phyloP scores from a whole-genome alignment of 2,797 vertebrate genomes.

The Momotus momota region DNA sequence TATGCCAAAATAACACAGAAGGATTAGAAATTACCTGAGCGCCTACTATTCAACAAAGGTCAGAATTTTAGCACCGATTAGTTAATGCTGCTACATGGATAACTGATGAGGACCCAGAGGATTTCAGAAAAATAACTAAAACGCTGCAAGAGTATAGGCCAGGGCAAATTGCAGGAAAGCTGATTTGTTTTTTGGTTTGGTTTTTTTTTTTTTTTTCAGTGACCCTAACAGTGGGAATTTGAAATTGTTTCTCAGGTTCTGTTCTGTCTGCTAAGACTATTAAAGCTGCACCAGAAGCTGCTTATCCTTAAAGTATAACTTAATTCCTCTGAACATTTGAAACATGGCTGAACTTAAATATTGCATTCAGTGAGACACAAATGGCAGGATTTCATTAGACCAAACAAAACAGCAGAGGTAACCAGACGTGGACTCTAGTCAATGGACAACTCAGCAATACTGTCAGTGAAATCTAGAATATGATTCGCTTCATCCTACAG shows the following conservation, averaged over 20 bases:
- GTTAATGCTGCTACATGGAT: neutral
- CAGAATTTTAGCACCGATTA: conserved; percentile 25
- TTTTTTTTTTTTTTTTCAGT: neutral
- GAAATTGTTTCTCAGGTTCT: neutral
- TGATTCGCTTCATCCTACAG: neutral
- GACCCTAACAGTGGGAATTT: neutral
- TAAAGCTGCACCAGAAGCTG: neutral
- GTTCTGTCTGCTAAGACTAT: neutral
- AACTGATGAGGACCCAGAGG: neutral
- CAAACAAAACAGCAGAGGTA: neutral
- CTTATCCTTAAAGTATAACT: neutral
- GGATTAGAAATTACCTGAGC: conserved; percentile 6
- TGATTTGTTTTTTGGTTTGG: neutral
- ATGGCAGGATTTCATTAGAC: neutral
- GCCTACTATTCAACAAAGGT: conserved; percentile 4
- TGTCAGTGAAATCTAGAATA: neutral
- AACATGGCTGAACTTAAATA: neutral
- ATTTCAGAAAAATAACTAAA: conserved; percentile 31
- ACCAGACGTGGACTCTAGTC: neutral
- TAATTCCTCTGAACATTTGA: neutral
- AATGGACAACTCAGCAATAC: neutral
- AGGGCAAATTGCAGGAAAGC: neutral
- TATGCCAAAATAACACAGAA: neutral
- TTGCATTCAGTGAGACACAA: neutral
- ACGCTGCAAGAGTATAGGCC: neutral